These are phyloP conservation scores for Yponomeuta evonymella DNA, from an alignment of 2,888 invertebrate species.

Conservation along the genomic window DNA sequence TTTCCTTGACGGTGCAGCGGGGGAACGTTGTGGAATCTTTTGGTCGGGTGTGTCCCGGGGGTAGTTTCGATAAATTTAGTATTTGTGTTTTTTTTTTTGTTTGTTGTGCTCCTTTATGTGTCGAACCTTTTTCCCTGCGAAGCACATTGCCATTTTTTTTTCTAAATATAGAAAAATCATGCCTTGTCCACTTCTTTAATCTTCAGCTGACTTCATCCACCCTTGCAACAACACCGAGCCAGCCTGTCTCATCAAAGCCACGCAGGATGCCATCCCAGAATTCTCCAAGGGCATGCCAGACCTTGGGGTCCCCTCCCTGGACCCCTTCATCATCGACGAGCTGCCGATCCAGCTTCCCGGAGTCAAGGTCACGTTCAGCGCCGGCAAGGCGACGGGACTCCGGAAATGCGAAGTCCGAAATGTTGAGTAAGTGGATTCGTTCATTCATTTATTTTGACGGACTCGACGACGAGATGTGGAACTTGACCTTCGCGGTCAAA, in stretches of 20 bases:
- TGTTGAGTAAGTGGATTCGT: slow-evolving; percentile 56
- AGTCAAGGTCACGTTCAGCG: slow-evolving; percentile 63
- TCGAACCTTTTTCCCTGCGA: no score
- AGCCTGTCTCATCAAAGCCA: slow-evolving; percentile 56
- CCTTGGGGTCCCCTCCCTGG: slow-evolving; percentile 58
- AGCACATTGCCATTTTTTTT: no score
- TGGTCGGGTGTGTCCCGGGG: no score
- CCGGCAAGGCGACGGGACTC: slow-evolving; percentile 61
- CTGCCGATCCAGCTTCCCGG: slow-evolving; percentile 66
- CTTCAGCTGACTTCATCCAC: slow-evolving; percentile 61
- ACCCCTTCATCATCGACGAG: slow-evolving; percentile 62
- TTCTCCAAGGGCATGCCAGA: slow-evolving; percentile 60
- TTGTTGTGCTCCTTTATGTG: no score
- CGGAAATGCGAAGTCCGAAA: slow-evolving; percentile 62
- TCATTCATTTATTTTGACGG: no score
- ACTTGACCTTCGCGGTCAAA: no score
- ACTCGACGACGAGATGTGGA: no score
- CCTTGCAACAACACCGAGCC: slow-evolving; percentile 64
- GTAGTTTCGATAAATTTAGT: no score
- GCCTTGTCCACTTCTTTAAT: slow-evolving; percentile 13
- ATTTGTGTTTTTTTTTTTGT: no score
- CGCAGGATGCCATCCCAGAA: slow-evolving; percentile 60
- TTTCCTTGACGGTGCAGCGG: no score
- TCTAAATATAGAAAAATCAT: no score
- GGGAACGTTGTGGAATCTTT: no score